phyloP scores from a whole-genome alignment of 2,797 vertebrate species.

The Sylvia borin region DNA sequence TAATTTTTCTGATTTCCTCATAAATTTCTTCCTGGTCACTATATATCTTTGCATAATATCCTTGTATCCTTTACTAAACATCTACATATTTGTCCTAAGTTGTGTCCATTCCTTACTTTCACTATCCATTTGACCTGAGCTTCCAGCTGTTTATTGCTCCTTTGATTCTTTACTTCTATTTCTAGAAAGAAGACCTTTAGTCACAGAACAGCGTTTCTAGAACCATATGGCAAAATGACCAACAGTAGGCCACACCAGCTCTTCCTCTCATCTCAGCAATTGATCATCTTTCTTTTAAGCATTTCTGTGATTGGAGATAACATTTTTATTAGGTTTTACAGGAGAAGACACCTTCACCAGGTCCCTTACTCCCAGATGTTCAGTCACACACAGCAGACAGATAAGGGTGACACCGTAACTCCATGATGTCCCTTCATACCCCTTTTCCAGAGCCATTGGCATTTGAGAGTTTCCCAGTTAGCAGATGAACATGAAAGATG shows the following conservation, averaged over 20 bases:
- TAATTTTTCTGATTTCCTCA: neutral
- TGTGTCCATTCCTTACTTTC: neutral
- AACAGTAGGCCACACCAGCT: neutral
- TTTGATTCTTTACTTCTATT: neutral
- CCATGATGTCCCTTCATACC: neutral
- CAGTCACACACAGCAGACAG: neutral
- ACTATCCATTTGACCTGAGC: neutral
- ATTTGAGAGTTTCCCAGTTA: neutral
- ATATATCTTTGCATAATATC: neutral
- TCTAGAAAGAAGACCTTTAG: neutral
- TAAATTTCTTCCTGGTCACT: neutral
- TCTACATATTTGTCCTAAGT: neutral
- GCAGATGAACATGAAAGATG: neutral
- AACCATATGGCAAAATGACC: neutral
- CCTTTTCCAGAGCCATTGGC: neutral
- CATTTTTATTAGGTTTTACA: neutral
- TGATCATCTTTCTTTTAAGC: neutral
- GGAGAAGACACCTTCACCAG: neutral
- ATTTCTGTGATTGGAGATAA: neutral
- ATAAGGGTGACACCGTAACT: neutral
- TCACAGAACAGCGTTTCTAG: neutral
- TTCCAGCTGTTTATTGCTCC: neutral
- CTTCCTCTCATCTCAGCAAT: fast-evolving
- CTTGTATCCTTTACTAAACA: neutral
- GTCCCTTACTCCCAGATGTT: neutral